These are phyloP conservation scores for Ptychochromis oligacanthus DNA, from an alignment of 2,113 vertebrate species.

Conservation along the genomic window DNA sequence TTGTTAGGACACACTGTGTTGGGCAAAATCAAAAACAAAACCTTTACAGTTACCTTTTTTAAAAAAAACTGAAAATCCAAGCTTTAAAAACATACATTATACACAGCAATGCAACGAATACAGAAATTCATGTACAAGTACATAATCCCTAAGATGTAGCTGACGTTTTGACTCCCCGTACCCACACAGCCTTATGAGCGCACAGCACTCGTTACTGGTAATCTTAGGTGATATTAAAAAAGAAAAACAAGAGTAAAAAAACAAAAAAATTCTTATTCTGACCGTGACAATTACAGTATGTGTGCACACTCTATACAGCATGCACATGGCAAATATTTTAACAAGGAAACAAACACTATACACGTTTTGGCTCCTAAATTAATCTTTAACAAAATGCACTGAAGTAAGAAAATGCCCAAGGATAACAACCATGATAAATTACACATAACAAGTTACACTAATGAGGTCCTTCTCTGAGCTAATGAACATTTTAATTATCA, in stretches of 20 bases:
- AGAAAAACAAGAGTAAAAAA: slow-evolving; percentile 25
- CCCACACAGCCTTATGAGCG: slow-evolving; percentile 3
- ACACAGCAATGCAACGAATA: background rate
- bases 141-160: slow-evolving; percentile 54
- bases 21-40: too few relatives aligned
- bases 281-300: background rate
- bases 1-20: too few relatives aligned
- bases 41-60: background rate
- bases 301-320: background rate
- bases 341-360: background rate
- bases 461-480: slow-evolving; percentile 17
- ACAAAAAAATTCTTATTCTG: background rate
- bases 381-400: slow-evolving; percentile 9
- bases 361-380: background rate
- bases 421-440: slow-evolving; percentile 3
- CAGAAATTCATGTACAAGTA: background rate
- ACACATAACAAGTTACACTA: background rate
- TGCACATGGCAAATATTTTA: background rate
- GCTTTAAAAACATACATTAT: background rate
- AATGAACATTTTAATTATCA: slow-evolving; percentile 31
- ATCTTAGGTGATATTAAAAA: slow-evolving; percentile 36
- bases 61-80: background rate
- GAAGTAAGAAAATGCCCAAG: slow-evolving; percentile 1
- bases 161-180: slow-evolving; percentile 46
- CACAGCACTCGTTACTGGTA: background rate